Conservation (phyloP, 2,888 invertebrate genomes). For the Pyrrhia umbra region DNA sequence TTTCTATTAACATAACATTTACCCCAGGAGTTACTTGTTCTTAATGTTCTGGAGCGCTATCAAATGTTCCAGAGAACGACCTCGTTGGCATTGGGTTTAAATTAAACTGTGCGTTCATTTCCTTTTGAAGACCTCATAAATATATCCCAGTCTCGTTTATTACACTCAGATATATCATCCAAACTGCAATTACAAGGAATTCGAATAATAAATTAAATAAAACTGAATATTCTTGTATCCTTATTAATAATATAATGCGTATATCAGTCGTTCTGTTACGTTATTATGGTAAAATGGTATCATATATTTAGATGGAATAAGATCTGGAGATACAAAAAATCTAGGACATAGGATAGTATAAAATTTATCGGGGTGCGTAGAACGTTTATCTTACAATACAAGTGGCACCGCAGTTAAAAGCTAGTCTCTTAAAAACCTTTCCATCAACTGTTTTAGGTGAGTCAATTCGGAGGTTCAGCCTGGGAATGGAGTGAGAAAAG, state of each 20-base stretch:
- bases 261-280: too few species aligned
- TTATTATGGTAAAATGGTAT: too few species aligned
- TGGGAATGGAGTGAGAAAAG: conserved; percentile 92
- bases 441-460: conserved; percentile 76
- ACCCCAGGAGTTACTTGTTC: conserved; percentile 2
- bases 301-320: too few species aligned
- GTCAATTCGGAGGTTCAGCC: conserved; percentile 91
- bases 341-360: too few species aligned
- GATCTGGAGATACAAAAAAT: too few species aligned
- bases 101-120: neutral
- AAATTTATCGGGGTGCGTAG: too few species aligned
- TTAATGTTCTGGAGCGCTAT: neutral
- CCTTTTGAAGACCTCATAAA: neutral
- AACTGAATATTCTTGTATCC: neutral
- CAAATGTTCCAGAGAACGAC: neutral
- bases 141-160: neutral
- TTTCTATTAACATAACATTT: conserved; percentile 41
- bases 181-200: neutral
- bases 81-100: neutral
- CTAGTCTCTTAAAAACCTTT: too few species aligned
- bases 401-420: too few species aligned
- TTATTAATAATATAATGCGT: too few species aligned
- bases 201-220: neutral
- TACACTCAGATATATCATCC: neutral
- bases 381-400: too few species aligned